phyloP scores from a whole-genome alignment of 2,888 invertebrate genomes.

The Elysia crispata region DNA sequence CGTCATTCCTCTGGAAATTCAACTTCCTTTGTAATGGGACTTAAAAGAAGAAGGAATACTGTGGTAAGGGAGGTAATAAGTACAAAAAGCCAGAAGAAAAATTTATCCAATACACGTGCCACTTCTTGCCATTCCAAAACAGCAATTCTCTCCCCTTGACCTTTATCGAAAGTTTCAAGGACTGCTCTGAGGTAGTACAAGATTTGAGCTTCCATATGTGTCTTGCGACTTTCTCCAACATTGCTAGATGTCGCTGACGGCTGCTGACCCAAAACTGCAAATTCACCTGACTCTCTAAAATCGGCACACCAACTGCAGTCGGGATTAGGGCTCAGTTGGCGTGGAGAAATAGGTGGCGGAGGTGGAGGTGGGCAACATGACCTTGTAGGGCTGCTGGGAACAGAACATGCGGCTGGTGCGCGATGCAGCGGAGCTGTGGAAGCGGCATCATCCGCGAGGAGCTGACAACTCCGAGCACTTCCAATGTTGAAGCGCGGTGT shows the following conservation, averaged over 20 bases:
- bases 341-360: neutral
- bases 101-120: slow-evolving; percentile 79
- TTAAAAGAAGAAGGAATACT: slow-evolving; percentile 78
- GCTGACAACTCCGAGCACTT: too few species aligned
- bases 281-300: too few species aligned
- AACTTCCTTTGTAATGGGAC: slow-evolving; percentile 74
- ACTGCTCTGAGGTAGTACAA: slow-evolving; percentile 67
- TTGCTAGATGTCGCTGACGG: neutral
- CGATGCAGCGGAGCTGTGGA: too few species aligned
- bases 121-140: slow-evolving; percentile 77
- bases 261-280: neutral
- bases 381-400: neutral
- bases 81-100: slow-evolving; percentile 80
- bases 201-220: slow-evolving; percentile 64
- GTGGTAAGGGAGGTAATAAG: slow-evolving; percentile 78
- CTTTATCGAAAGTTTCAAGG: slow-evolving; percentile 65
- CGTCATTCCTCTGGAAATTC: slow-evolving; percentile 46
- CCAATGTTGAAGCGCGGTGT: too few species aligned
- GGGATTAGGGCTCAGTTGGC: neutral
- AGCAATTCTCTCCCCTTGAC: slow-evolving; percentile 60
- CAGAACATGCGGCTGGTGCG: too few species aligned
- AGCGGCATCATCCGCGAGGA: too few species aligned
- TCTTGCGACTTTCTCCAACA: slow-evolving; percentile 32
- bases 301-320: slow-evolving; percentile 33
- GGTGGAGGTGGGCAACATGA: neutral